A percentile compares a stretch with the other conserved stretches of the same genome.
phyloP scores from a whole-genome alignment of 1,140 invertebrate species.

The Cepaea nemoralis region DNA sequence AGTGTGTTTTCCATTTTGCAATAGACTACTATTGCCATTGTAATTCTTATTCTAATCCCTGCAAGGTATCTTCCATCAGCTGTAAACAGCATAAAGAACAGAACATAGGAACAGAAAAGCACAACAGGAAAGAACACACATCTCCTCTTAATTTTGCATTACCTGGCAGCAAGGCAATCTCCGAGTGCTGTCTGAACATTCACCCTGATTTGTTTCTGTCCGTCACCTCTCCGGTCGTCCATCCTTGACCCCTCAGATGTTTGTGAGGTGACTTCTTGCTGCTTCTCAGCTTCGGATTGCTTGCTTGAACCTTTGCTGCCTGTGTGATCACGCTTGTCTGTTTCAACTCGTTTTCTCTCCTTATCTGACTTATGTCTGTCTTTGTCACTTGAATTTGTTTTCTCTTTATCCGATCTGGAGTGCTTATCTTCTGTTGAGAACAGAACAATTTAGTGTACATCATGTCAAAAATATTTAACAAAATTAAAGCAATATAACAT shows the following conservation, averaged over 20 bases:
- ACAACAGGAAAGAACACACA: too few relatives aligned
- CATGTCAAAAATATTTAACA: too few relatives aligned
- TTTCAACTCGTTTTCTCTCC: neutral
- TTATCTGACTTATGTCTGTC: neutral
- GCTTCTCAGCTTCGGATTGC: neutral
- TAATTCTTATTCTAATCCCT: too few relatives aligned
- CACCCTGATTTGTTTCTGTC: conserved; percentile 81
- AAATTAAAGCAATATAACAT: too few relatives aligned
- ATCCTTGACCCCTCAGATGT: conserved; percentile 14
- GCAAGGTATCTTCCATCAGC: too few relatives aligned
- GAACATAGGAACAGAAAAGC: too few relatives aligned
- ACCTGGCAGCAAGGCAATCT: conserved; percentile 76
- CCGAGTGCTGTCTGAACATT: conserved; percentile 86
- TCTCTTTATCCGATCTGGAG: conserved; percentile 4
- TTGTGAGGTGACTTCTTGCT: neutral
- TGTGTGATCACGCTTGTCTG: neutral
- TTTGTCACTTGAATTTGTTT: conserved; percentile 10
- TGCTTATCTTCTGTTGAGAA: neutral
- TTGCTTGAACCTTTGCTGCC: conserved; percentile 8
- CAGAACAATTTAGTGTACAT: too few relatives aligned
- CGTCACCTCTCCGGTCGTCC: conserved; percentile 43
- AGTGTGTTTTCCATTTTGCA: too few relatives aligned
- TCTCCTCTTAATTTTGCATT: neutral
- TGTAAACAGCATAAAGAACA: too few relatives aligned
- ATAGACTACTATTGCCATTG: too few relatives aligned